These are phyloP conservation scores for Grammomys surdaster DNA, from an alignment of 2,113 vertebrate genomes.

Conservation along the genomic window DNA sequence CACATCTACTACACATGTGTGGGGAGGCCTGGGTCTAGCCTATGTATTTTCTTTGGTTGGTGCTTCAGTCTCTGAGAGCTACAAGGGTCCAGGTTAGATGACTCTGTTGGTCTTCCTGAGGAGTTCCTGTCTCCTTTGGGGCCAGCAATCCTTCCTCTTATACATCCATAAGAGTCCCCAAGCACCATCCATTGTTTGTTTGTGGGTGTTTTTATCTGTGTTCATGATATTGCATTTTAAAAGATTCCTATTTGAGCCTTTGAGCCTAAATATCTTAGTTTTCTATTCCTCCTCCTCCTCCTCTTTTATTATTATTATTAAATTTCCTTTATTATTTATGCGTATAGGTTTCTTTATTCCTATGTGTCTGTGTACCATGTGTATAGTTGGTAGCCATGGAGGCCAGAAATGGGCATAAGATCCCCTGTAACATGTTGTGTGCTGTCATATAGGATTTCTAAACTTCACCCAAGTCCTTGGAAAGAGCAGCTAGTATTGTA, in stretches of 20 bases:
- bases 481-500: background rate
- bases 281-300: background rate
- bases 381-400: background rate
- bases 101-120: too few species aligned
- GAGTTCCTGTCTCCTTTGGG: too few species aligned
- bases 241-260: background rate
- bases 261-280: background rate
- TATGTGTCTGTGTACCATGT: background rate
- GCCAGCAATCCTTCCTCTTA: too few species aligned
- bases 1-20: too few species aligned
- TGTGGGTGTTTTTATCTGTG: too few species aligned
- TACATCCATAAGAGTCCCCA: too few species aligned
- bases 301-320: background rate
- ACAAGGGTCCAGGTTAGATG: too few species aligned
- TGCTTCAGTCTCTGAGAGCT: too few species aligned
- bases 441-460: rapidly evolving
- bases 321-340: too few species aligned
- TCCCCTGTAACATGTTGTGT: background rate
- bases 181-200: too few species aligned
- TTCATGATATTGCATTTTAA: background rate
- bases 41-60: too few species aligned
- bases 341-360: background rate
- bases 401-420: background rate
- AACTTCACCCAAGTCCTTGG: background rate
- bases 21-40: too few species aligned